Percentiles rank a stretch among this genome's conserved stretches.
Evolutionary conservation across 2,797 vertebrate genomes (phyloP).

Genomic region (Sebastes minor): DNA sequence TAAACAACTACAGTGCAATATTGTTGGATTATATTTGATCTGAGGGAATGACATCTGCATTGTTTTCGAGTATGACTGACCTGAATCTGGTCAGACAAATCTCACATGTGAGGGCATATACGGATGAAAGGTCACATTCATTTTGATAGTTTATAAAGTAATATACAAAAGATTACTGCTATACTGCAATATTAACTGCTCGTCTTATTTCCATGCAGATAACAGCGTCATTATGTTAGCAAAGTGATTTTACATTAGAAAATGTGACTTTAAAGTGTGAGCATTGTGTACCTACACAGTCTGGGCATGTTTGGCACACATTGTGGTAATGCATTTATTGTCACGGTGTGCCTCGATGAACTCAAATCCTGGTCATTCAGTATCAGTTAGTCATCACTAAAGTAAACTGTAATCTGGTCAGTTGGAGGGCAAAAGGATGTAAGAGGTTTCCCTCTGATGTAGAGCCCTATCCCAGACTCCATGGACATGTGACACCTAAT

Average conservation of each 20-base stretch:
- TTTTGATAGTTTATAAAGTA: neutral
- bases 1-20: neutral
- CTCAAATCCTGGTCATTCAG: slow-evolving; percentile 29
- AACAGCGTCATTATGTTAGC: neutral
- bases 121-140: neutral
- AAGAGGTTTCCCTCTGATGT: slow-evolving; percentile 55
- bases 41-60: slow-evolving; percentile 25
- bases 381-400: slow-evolving; percentile 47
- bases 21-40: slow-evolving; percentile 45
- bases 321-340: slow-evolving; percentile 8
- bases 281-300: neutral
- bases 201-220: too few species aligned
- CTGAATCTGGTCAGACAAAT: slow-evolving; percentile 23
- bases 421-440: slow-evolving; percentile 65
- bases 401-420: slow-evolving; percentile 64
- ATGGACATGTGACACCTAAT: slow-evolving; percentile 79
- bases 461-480: slow-evolving; percentile 48
- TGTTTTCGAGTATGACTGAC: slow-evolving; percentile 38
- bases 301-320: neutral
- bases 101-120: slow-evolving; percentile 4
- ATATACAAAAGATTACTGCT: neutral
- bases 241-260: neutral
- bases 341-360: neutral
- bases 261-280: neutral
- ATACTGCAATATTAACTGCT: too few species aligned